Evolutionary conservation across 1,140 invertebrate genomes (phyloP).

Genomic region (Aphelenchoides avenae): DNA sequence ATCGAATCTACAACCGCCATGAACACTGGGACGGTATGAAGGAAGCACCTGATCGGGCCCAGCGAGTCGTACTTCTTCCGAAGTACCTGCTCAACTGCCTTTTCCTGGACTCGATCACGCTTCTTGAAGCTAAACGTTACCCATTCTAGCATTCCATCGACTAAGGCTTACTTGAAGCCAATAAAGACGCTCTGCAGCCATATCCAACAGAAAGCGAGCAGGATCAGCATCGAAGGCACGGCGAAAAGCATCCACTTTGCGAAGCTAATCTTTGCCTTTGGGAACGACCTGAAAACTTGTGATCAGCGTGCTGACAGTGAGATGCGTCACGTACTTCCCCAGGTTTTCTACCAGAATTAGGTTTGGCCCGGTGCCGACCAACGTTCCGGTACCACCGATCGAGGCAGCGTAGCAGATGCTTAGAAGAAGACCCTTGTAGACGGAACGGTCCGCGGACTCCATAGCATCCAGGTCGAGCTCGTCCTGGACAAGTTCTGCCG

Average conservation of each 20-base stretch:
- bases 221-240: constrained; percentile 69
- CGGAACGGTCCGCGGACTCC: constrained; percentile 3
- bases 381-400: constrained; percentile 75
- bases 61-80: constrained; percentile 70
- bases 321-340: constrained; percentile 64
- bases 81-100: constrained; percentile 64
- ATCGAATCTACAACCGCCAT: no score
- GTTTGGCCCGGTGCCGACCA: constrained; percentile 82
- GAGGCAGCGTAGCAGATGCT: constrained; percentile 75
- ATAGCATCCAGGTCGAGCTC: constrained; percentile 3
- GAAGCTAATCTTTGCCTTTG: constrained; percentile 66
- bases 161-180: constrained; percentile 60
- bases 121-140: constrained; percentile 14
- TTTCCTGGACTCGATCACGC: constrained; percentile 11
- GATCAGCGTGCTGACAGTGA: constrained; percentile 12
- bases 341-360: constrained; percentile 75
- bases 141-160: constrained; percentile 5
- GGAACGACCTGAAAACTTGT: constrained; percentile 25
- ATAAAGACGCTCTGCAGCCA: constrained; percentile 69
- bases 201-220: constrained; percentile 69
- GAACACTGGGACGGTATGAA: no score
- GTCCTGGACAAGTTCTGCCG: not conserved
- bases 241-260: constrained; percentile 71
- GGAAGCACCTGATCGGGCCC: constrained; percentile 70
- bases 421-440: constrained; percentile 63